Evolutionary conservation across 2,888 invertebrate genomes (phyloP).

Genomic region (Diachrysia chrysitis): DNA sequence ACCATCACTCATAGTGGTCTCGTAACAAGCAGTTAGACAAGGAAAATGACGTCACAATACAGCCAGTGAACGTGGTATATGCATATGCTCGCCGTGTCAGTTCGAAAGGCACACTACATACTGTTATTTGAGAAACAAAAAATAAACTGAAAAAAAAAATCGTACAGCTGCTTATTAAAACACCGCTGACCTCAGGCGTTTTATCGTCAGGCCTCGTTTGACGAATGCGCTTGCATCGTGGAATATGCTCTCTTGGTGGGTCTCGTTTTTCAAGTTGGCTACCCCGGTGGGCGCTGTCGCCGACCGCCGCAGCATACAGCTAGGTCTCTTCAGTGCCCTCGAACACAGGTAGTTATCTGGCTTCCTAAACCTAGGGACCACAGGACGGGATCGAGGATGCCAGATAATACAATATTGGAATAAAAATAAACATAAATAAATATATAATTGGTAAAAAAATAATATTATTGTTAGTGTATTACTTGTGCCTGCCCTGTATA

Average conservation of each 20-base stretch:
- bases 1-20: slow-evolving; percentile 48
- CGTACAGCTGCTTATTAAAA: slow-evolving; percentile 83
- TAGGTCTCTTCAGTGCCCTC: slow-evolving; percentile 75
- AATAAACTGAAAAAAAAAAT: slow-evolving; percentile 71
- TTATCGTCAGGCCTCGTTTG: slow-evolving; percentile 87
- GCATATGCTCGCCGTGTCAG: slow-evolving; percentile 83
- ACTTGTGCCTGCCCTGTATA: slow-evolving; percentile 65
- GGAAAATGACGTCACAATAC: slow-evolving; percentile 60
- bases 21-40: slow-evolving; percentile 65
- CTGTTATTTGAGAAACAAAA: slow-evolving; percentile 71
- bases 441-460: slow-evolving; percentile 70
- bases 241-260: slow-evolving; percentile 82
- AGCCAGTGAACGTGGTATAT: slow-evolving; percentile 71
- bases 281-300: slow-evolving; percentile 84
- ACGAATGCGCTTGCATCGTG: slow-evolving; percentile 86
- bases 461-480: slow-evolving; percentile 65
- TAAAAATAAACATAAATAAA: slow-evolving; percentile 81
- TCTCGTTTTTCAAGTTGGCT: slow-evolving; percentile 77
- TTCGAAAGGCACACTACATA: slow-evolving; percentile 86
- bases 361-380: slow-evolving; percentile 86
- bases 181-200: slow-evolving; percentile 88
- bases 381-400: slow-evolving; percentile 69
- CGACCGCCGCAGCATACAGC: slow-evolving; percentile 78
- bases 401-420: slow-evolving; percentile 71
- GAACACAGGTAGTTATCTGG: slow-evolving; percentile 87